Base-by-base conservation (phyloP, 2,113 vertebrate genomes). In the Syrrhaptes paradoxus region DNA sequence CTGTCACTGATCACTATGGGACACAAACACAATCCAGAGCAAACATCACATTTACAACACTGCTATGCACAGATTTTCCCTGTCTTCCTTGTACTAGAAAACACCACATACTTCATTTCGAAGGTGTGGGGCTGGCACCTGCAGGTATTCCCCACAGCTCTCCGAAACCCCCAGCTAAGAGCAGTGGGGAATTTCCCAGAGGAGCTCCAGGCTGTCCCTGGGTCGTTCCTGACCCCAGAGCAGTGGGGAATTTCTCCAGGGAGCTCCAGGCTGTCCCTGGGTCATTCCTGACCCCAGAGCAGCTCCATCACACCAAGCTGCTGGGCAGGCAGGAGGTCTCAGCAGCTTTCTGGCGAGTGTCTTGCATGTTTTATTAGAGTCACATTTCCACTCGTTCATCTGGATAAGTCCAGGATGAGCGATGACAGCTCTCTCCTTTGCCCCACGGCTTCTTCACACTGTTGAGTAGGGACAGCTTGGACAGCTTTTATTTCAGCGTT, bases 21-120 rank as follows among this genome's bases (percentile, higher is more conserved):
- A 52, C 57, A 75, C n/a, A 38, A 45, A 31, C 38, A 8, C 12
- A 31, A 73, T 13, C 67, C 78, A 55, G 67, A 71, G 61, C 45
- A 93, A 66, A 51, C 13, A 59, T 5, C 31, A 34, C 87, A 24
- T 21, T 29, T 36, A 14, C 13, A 48, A 9, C 43, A 16, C 22
- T 4, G 10, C n/a, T n/a, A 17, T 5, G 31, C 58, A 34, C n/a
- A 61, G 18, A 26, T 34, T 45, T 65, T 25, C 45, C 29, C 43
- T 12, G 7, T 34, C 22, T 57, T 82, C 74, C 74, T 75, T 38
- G 16, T 66, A 11, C 31, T 32, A 48, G 63, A 65, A n/a, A 36
- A 0, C 4, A 21, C 21, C 41, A 41, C 0, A 0, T 31, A 34
- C 34, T 32, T 72, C 25, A 28, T 49, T 43, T 36, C 1, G 1